Percentiles rank a stretch among this genome's conserved stretches.
Conservation (phyloP, 2,797 vertebrate genomes). For the Morus bassanus region DNA sequence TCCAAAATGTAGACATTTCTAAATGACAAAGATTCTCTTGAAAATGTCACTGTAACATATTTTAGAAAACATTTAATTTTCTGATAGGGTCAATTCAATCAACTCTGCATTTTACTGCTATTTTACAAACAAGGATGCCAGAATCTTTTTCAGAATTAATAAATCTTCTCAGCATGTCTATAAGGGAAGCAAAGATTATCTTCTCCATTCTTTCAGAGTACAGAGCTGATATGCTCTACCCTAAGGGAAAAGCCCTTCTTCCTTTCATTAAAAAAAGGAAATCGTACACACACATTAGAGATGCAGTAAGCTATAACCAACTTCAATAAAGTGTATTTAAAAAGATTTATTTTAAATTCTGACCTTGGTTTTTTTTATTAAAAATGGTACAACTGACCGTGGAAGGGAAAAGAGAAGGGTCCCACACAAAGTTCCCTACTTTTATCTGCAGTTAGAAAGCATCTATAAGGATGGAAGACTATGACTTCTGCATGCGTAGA, state of each 20-base stretch:
- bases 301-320: neutral
- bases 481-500: slow-evolving; percentile 46
- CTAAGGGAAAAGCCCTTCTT: neutral
- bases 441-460: slow-evolving; percentile 7
- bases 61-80: neutral
- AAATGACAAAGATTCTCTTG: neutral
- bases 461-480: neutral
- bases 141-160: neutral
- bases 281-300: neutral
- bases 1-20: neutral
- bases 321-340: neutral
- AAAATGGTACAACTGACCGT: neutral
- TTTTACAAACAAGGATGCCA: neutral
- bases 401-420: neutral
- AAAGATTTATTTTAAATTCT: neutral
- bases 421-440: neutral
- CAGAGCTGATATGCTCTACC: neutral
- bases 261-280: neutral
- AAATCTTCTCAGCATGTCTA: neutral
- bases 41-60: neutral
- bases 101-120: neutral
- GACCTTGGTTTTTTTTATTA: neutral
- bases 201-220: neutral
- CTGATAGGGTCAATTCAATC: neutral
- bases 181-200: neutral